Base-by-base conservation (phyloP, 2,113 vertebrate genomes). In the Nematolebias whitei region DNA sequence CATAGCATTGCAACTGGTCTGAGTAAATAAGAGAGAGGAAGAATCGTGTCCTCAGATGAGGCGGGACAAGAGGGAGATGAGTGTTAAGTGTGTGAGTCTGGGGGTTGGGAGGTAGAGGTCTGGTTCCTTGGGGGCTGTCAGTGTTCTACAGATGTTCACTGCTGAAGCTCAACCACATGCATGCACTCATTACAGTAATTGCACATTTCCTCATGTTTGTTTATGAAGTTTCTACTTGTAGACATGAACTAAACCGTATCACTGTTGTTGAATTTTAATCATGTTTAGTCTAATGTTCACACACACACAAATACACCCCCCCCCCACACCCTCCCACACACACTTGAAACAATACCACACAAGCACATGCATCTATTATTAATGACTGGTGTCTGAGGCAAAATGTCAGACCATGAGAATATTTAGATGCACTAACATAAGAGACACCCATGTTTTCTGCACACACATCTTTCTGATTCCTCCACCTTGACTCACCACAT, bases 11-110 rank as follows among this genome's bases (percentile, higher is more conserved):
- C 47, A 62, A 57, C 69, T 66, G 69, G 75, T 56, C 73, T 68
- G 62, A 81, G 79, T 84, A 85, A 88, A 85, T 85, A 89, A 72
- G 61, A 74, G 29, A 40, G 24, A 67, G 67, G 49, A 50, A 59
- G 68, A 70, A 72, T 74, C 58, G 82, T 77, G 68, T 56, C 68
- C 64, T 65, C 48, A 58, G 70, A 57, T 47, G 52, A 35, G 20
- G 40, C 56, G 57, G 60, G 59, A 59, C 53, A 44, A 59, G 32
- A 49, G 50, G 35, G 39, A 38, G 67, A 50, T 35, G 53, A 54
- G 15, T 4, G 22, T 20, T 44, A 54, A 40, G n/a, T 29, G 26
- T 29, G 26, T 29, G 26, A 4, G 26, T 60, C n/a, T n/a, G n/a
- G n/a, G n/a, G n/a, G n/a, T n/a, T n/a, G n/a, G n/a, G n/a, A n/a